Evolutionary conservation across 1,140 invertebrate genomes (phyloP).

Genomic region (Lutraria rhynchaena): DNA sequence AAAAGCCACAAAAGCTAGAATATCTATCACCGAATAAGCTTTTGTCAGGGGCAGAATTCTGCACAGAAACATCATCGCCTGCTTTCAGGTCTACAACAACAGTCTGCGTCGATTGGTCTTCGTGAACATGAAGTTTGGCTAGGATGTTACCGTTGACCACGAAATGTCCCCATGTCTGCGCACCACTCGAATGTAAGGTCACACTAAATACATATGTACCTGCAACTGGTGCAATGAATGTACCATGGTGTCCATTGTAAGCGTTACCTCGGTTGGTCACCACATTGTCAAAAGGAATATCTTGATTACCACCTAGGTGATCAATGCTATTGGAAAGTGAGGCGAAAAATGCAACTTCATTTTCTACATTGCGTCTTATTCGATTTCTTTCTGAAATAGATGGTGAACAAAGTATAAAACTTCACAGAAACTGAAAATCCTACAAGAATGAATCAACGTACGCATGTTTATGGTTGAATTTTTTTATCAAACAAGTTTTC

Average conservation of each 20-base stretch:
- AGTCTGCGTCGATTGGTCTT: background rate
- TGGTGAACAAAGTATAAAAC: too few species aligned
- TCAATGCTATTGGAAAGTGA: background rate
- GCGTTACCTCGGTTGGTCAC: constrained; percentile 12
- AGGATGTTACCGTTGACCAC: constrained; percentile 2
- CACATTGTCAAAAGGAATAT: constrained; percentile 15
- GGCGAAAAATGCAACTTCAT: constrained; percentile 1
- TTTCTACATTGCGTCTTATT: background rate
- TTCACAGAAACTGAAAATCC: too few species aligned
- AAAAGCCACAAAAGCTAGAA: constrained; percentile 5
- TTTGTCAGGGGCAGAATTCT: constrained; percentile 3
- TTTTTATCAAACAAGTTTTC: too few species aligned
- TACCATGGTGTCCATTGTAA: constrained; percentile 15
- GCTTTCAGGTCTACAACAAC: background rate
- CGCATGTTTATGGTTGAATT: too few species aligned
- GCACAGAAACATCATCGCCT: constrained; percentile 23
- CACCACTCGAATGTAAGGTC: background rate
- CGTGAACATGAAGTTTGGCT: background rate
- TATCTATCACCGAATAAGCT: background rate
- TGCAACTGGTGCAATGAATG: constrained; percentile 2
- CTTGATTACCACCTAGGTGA: constrained; percentile 3
- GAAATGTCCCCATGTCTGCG: constrained; percentile 4
- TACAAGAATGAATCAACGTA: too few species aligned
- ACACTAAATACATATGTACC: constrained; percentile 19
- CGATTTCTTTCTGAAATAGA: too few species aligned